Base-by-base conservation (phyloP, 2,888 invertebrate species). In the Labia minor region DNA sequence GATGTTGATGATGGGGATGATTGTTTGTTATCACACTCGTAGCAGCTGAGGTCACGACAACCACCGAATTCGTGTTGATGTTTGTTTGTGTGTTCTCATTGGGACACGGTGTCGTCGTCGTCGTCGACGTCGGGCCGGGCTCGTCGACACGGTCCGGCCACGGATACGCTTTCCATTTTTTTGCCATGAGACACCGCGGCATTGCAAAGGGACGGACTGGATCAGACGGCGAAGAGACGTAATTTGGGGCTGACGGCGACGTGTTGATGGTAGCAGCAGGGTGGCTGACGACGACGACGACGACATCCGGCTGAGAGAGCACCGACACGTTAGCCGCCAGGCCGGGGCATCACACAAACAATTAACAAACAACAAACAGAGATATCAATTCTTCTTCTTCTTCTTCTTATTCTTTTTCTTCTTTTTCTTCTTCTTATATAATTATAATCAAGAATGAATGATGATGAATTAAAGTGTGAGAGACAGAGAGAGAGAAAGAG, bases 131-230 rank as follows among this genome's bases (percentile, higher is more conserved):
- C 71, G 67, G 72, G 72, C 67, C 75, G 74, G 67, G 71, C 61
- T 69, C 69, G 69, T 77, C 77, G 71, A 81, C 81, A 72, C 86
- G 82, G 75, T 86, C 87, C 73, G 85, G 85, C 87, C 88, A 88
- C 72, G 87, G 86, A 77, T 87, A 87, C 79, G 86, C 89, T 86
- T 92, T 93, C 91, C 92, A 92, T 85, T 93, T 93, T 83, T 93
- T 93, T 76, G 93, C 92, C 92, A 93, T 93, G 80, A 93, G 87
- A 84, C 92, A 93, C 80, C 93, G 90, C 82, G 93, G 93, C 93
- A 93, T 93, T 79, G 82, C 85, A 10, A 14, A 16, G 33, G 37
- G 66, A 64, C 49, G 63, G 68, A 65, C 61, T 65, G n/a, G 37
- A 20, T 21, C 61, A 67, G 68, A 26, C 49, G 66, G 65, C 66